These are phyloP conservation scores for Poeciliopsis prolifica DNA, from an alignment of 2,113 vertebrate genomes.

Conservation along the genomic window DNA sequence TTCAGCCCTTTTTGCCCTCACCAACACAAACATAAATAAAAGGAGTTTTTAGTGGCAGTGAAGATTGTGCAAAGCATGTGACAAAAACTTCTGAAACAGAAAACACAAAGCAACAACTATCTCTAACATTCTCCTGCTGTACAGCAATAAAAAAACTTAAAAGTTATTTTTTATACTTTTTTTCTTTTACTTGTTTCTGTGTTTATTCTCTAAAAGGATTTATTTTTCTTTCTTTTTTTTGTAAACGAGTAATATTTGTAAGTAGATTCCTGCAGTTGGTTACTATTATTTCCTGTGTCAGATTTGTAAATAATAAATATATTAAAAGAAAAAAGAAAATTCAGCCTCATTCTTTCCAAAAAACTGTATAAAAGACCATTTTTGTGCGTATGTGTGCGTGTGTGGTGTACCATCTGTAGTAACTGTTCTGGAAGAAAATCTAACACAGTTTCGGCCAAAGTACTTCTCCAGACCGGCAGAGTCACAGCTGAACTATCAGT, in stretches of 20 bases:
- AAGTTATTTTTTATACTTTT: not conserved
- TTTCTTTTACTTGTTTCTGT: not conserved
- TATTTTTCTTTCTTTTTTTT: not conserved
- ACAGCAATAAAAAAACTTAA: not conserved
- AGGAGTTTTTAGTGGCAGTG: slow-evolving; percentile 60
- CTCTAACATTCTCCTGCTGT: slow-evolving; percentile 18
- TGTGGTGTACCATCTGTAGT: not conserved
- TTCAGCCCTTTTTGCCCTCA: slow-evolving; percentile 32
- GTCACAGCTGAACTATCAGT: slow-evolving; percentile 72
- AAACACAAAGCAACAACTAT: slow-evolving; percentile 29
- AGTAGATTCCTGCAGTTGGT: not conserved
- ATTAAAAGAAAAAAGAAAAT: slow-evolving; percentile 1
- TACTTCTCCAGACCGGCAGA: slow-evolving; percentile 50
- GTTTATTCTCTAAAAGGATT: not conserved
- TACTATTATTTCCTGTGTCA: not conserved
- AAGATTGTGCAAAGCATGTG: slow-evolving; percentile 69
- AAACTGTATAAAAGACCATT: not conserved
- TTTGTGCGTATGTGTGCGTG: too few species aligned
- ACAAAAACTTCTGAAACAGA: not conserved
- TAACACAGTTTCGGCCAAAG: slow-evolving; percentile 37
- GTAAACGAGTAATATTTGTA: not conserved
- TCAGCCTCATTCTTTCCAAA: not conserved
- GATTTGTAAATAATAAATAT: not conserved
- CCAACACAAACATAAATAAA: slow-evolving; percentile 27
- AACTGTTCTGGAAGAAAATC: slow-evolving; percentile 22